phyloP scores from a whole-genome alignment of 1,140 invertebrate genomes.

The Samia ricini region DNA sequence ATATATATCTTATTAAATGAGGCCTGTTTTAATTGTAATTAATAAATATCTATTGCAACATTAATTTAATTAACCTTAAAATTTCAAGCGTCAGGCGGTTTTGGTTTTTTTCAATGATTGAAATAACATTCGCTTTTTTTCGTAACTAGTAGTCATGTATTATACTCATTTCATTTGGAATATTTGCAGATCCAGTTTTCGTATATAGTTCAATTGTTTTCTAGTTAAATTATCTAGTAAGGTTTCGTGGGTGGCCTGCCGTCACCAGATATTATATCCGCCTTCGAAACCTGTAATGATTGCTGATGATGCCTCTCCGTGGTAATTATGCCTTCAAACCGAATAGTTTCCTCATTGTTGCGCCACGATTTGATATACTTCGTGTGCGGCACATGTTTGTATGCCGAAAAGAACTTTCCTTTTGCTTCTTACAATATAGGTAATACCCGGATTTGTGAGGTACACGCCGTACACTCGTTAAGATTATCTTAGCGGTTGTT shows the following conservation, averaged over 20 bases:
- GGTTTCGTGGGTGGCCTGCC: constrained; percentile 40
- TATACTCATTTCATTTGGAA: background rate
- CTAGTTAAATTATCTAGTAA: constrained; percentile 1
- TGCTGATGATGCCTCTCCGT: constrained; percentile 38
- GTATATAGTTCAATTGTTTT: too few relatives aligned
- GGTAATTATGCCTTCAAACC: constrained; percentile 58
- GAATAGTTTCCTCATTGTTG: constrained; percentile 60
- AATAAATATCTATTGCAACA: too few relatives aligned
- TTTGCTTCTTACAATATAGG: background rate
- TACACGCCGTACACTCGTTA: background rate
- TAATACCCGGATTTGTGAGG: constrained; percentile 1
- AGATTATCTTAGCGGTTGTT: background rate
- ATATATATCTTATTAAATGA: too few relatives aligned
- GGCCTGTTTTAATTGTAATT: too few relatives aligned
- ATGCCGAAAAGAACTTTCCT: background rate
- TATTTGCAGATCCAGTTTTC: background rate
- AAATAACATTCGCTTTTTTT: too few relatives aligned
- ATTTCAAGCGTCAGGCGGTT: too few relatives aligned
- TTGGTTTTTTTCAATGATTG: too few relatives aligned
- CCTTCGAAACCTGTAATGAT: constrained; percentile 40
- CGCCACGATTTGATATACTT: constrained; percentile 35
- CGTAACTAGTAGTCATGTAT: background rate
- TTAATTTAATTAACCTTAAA: too few relatives aligned
- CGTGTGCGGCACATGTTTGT: constrained; percentile 42
- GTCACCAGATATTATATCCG: constrained; percentile 37